A percentile compares a stretch with the other conserved stretches of the same genome.
Evolutionary conservation across 2,797 vertebrate genomes (phyloP).

Genomic region (Pseudomugil tenellus): DNA sequence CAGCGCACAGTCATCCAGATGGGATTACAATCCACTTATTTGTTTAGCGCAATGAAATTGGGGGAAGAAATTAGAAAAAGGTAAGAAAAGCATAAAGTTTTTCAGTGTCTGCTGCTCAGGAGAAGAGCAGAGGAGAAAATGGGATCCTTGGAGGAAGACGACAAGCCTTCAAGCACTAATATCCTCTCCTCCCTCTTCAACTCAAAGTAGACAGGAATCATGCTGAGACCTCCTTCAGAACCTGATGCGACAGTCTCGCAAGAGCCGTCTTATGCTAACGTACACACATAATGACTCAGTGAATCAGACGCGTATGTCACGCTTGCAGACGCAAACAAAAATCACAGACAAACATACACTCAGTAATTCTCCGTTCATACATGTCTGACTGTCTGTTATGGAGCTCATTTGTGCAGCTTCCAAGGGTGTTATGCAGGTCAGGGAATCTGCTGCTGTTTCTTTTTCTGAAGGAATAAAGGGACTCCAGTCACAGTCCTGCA

Average conservation of each 20-base stretch:
- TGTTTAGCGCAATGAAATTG: neutral
- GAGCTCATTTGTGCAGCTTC: conserved; percentile 64
- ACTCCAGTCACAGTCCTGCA: conserved; percentile 28
- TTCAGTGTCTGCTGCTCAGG: neutral
- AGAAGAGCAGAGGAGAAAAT: neutral
- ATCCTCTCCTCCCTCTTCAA: conserved; percentile 69
- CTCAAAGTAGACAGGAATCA: conserved; percentile 53
- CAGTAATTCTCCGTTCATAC: conserved; percentile 43
- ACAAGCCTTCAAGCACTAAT: conserved; percentile 53
- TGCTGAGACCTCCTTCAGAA: conserved; percentile 54
- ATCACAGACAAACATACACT: conserved; percentile 9
- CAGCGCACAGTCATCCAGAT: too few species aligned
- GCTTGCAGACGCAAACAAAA: conserved; percentile 20
- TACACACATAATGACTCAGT: conserved; percentile 15
- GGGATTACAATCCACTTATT: neutral
- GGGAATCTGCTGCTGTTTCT: conserved; percentile 62
- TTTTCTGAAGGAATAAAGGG: conserved; percentile 60
- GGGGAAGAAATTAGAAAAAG: neutral
- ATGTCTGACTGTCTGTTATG: conserved; percentile 44
- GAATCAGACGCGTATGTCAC: conserved; percentile 33
- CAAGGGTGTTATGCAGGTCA: conserved; percentile 56
- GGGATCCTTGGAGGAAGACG: conserved; percentile 18
- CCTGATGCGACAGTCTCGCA: conserved; percentile 54
- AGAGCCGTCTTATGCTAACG: conserved; percentile 27
- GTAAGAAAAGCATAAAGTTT: too few species aligned